Base-by-base conservation (phyloP, 2,888 invertebrate genomes). In the Metopia argyrocephala region DNA sequence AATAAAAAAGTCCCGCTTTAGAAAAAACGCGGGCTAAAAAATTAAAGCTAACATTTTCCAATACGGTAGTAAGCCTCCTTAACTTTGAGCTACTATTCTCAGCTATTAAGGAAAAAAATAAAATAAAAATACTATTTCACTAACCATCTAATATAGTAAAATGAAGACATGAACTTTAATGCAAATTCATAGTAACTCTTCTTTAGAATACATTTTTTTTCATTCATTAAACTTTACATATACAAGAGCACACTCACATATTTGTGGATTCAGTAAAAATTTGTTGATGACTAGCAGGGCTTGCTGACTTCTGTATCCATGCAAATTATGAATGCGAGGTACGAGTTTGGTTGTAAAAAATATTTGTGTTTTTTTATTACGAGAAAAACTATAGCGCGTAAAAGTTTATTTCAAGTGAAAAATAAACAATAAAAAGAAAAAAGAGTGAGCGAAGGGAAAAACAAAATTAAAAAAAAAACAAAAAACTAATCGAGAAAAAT, bases 371-470 rank as follows among this genome's bases (percentile, higher is more conserved):
- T 74, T 79, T 79, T 74, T 50, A 74, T 68, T 69, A 52, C 28
- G 73, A 68, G 69, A 74, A 2, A 74, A 73, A 65, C 57, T 68
- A 61, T 46, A 65, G 66, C 73, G 68, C 73, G 62, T 69, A 38
- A 69, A 79, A 79, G 69, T 74, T 74, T 48, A 69, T 69, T 74
- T 64, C 28, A 64, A 69, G 46, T 74, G 28, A 45, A 79, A 79
- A 73, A 74, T 52, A 69, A 74, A 73, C 38, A 78, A 74, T 23
- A 59, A 65, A n/a, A 69, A 65, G 21, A 73, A 61, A 31, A 27
- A 45, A 2, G 3, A 38, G 4, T 25, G 9, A 18, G n/a, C 15
- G 27, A 64, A 31, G 20, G 57, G 48, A 48, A 45, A 45, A 65
- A 71, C 23, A 57, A 57, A 25, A 27, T 15, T 31, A 52, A 31